Conservation (phyloP, 2,888 invertebrate species). For the Eubasilissa splendida region DNA sequence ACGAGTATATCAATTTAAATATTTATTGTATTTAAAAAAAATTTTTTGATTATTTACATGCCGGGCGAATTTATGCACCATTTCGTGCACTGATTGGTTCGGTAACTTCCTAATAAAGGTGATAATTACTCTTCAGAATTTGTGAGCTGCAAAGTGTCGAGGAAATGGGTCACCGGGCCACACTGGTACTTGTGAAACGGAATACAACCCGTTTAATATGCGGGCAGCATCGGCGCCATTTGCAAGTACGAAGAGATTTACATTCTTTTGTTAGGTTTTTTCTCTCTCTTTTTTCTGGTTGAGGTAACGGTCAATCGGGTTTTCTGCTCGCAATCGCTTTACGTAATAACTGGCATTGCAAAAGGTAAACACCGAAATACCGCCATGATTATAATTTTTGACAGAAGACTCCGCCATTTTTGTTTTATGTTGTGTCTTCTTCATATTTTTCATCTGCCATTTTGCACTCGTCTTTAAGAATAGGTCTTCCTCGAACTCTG, state of each 20-base stretch:
- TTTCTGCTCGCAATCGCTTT: background rate
- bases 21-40: too few relatives aligned
- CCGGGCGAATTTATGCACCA: too few relatives aligned
- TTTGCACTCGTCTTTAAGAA: too few relatives aligned
- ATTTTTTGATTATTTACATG: too few relatives aligned
- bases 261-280: conserved; percentile 19
- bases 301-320: conserved; percentile 12
- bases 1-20: too few relatives aligned
- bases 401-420: too few relatives aligned
- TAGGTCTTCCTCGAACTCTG: too few relatives aligned
- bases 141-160: background rate
- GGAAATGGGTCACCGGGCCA: conserved; percentile 8
- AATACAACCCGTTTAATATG: conserved; percentile 15
- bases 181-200: background rate
- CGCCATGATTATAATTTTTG: too few relatives aligned
- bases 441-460: too few relatives aligned
- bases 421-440: too few relatives aligned
- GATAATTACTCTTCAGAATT: background rate
- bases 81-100: too few relatives aligned
- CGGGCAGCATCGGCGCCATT: conserved; percentile 18
- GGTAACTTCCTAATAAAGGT: background rate
- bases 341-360: conserved; percentile 9
- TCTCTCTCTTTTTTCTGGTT: conserved; percentile 18
- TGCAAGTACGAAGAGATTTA: background rate
- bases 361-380: background rate